These are phyloP conservation scores for Lydus trimaculatus DNA, from an alignment of 2,888 invertebrate species.

Conservation along the genomic window DNA sequence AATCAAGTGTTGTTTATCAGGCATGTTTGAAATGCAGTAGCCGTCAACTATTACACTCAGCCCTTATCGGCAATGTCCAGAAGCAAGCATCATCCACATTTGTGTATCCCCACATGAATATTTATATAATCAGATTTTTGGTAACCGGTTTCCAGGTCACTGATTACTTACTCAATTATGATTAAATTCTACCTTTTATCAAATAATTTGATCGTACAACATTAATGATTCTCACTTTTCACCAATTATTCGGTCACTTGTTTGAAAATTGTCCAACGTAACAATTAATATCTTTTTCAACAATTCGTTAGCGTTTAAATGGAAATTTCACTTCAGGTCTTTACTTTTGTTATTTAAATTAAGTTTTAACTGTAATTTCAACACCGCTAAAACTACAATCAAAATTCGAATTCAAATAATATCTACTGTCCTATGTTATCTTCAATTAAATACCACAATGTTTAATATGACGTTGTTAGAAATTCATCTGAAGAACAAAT, in stretches of 20 bases:
- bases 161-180: conserved; percentile 37
- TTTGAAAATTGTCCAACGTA: conserved; percentile 27
- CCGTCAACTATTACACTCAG: conserved; percentile 39
- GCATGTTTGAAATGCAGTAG: conserved; percentile 39
- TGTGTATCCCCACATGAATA: conserved; percentile 43
- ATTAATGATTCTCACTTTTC: conserved; percentile 36
- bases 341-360: conserved; percentile 29
- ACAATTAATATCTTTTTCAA: conserved; percentile 31
- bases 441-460: conserved; percentile 1
- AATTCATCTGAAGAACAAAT: neutral
- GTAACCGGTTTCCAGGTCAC: conserved; percentile 38
- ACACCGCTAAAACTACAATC: conserved; percentile 21
- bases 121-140: conserved; percentile 44
- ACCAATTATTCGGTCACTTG: conserved; percentile 33
- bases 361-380: conserved; percentile 25
- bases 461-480: neutral
- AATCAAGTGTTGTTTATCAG: conserved; percentile 42
- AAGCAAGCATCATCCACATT: conserved; percentile 41
- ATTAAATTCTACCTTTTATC: conserved; percentile 35
- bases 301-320: conserved; percentile 21
- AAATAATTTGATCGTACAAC: conserved; percentile 34
- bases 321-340: conserved; percentile 24
- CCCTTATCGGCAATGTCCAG: conserved; percentile 43
- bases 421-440: neutral
- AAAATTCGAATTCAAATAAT: conserved; percentile 4